Evolutionary conservation across 2,888 invertebrate species (phyloP), one percentile per base, ranked within the genome.

Genomic region (Latheticus oryzae): DNA sequence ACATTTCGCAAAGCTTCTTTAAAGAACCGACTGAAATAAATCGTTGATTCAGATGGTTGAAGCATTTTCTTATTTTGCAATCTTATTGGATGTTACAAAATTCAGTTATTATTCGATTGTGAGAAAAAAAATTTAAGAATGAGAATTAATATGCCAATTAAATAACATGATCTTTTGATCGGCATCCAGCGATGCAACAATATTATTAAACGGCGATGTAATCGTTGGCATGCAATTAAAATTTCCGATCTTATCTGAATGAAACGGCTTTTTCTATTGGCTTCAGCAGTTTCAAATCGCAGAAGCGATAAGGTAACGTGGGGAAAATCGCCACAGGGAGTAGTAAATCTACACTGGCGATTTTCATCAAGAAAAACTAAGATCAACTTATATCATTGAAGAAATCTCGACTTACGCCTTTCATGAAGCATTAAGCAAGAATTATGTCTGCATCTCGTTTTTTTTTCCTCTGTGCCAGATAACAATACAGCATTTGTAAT

Each of bases 171-270:
- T 30, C 17, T 21, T 24, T 12, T 21, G 28, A 51, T 52, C 52
- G 42, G 32, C 30, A 24, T 42, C 42, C 32, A 52, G 21, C 52
- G 32, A 30, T 23, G 32, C 42, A 32, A 23, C 42, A 42, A 33
- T 42, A 42, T 57, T 43, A 57, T 57, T 51, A 51, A 51, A 42
- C 16, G 26, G 35, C 57, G 43, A 57, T 57, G 13, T 33, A 50
- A 56, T 56, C 50, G 35, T 13, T 12, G 23, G 12, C 26, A 57
- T 35, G 37, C 43, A 57, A 57, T 57, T 57, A 57, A 57, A 50
- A 57, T 57, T 42, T 15, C 26, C 37, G 50, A 50, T 37, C 16
- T 5, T 26, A 50, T 50, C 50, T 50, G 38, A 50, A 50, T 38
- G 38, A 26, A 48, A 37, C 24, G 11, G 26, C 2, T 26, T 50